Percentiles rank a stretch among this genome's conserved stretches.
phyloP scores from a whole-genome alignment of 2,888 invertebrate genomes.

The Cataglyphis rosenhaueri region DNA sequence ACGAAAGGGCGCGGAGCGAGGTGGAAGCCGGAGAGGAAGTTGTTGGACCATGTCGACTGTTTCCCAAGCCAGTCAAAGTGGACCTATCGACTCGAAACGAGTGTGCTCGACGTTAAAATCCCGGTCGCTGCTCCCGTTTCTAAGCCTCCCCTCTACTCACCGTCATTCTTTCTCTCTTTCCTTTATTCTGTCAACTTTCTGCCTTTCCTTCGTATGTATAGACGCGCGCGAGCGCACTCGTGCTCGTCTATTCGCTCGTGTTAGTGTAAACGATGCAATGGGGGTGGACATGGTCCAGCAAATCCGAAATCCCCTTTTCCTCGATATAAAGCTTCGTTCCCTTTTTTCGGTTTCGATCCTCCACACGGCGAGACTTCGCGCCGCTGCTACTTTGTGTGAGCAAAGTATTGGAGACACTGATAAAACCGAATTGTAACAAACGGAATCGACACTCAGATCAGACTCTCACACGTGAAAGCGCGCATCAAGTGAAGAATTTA shows the following conservation, averaged over 20 bases:
- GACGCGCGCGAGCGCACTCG: slow-evolving; percentile 47
- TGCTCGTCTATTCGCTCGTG: slow-evolving; percentile 74
- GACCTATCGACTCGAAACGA: slow-evolving; percentile 82
- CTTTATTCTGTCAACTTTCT: slow-evolving; percentile 58
- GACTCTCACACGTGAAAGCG: slow-evolving; percentile 35
- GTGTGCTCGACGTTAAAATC: slow-evolving; percentile 82
- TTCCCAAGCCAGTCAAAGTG: slow-evolving; percentile 77
- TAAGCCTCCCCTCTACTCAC: slow-evolving; percentile 67
- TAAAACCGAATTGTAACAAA: slow-evolving; percentile 60
- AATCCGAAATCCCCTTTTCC: slow-evolving; percentile 78
- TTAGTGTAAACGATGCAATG: slow-evolving; percentile 79
- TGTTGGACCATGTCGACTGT: slow-evolving; percentile 78
- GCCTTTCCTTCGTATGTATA: slow-evolving; percentile 55
- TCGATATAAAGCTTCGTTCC: slow-evolving; percentile 70
- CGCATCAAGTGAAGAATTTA: slow-evolving; percentile 45
- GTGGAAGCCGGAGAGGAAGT: slow-evolving; percentile 73
- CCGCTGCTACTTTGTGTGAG: slow-evolving; percentile 67
- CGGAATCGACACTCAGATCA: slow-evolving; percentile 58
- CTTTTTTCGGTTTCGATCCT: slow-evolving; percentile 69
- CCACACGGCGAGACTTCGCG: slow-evolving; percentile 69
- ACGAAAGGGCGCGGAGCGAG: slow-evolving; percentile 49
- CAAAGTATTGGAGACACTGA: slow-evolving; percentile 60
- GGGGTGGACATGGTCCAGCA: slow-evolving; percentile 77
- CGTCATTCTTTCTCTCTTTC: slow-evolving; percentile 61
- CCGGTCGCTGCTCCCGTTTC: slow-evolving; percentile 79